Base-by-base conservation (phyloP, 2,113 vertebrate species). In the Chaetodon auriga region DNA sequence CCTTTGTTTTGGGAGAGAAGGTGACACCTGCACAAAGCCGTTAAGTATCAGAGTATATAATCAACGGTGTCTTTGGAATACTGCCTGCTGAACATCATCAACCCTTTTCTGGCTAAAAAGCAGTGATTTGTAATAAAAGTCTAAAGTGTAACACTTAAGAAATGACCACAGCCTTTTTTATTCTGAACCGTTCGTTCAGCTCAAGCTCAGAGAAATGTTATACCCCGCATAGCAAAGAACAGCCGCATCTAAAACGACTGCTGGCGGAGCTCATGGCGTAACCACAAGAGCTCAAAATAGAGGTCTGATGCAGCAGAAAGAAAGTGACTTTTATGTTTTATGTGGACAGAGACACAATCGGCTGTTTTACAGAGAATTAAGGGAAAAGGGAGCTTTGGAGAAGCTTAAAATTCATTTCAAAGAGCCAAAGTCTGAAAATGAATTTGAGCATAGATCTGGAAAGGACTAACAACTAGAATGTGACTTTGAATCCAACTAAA, bases 181-280 rank as follows among this genome's bases (percentile, higher is more conserved):
- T 49, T 49, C 49, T 54, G 35, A 54, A 53, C 13, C 49, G 2
- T 41, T 11, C 30, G 21, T 46, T 21, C 5, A 54, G 23, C 7
- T 21, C 15, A 9, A 7, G 6, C 66, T 35, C 21, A n/a, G 7
- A 49, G 30, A 18, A 51, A 51, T 12, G 30, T 62, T 51, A 12
- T 6, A 38, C 45, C 7, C 23, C 54, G 8, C 5, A 23, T 14
- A 1, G 25, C 23, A 48, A n/a, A 61, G 57, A 71, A 57, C 3
- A 64, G 68, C 68, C 36, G 78, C 58, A 9, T 71, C 23, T 80
- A 48, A 51, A 78, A 74, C 11, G 45, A 61, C 12, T 13, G 3
- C 12, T 63, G 72, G 72, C 30, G 15, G 0, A 48, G 25, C 38
- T 16, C 21, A 12, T 12, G 45, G 23, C 4, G 4, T 1, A n/a